Percentiles rank a stretch among this genome's conserved stretches.
phyloP scores from a whole-genome alignment of 2,113 vertebrate species.

The Capreolus pygargus region DNA sequence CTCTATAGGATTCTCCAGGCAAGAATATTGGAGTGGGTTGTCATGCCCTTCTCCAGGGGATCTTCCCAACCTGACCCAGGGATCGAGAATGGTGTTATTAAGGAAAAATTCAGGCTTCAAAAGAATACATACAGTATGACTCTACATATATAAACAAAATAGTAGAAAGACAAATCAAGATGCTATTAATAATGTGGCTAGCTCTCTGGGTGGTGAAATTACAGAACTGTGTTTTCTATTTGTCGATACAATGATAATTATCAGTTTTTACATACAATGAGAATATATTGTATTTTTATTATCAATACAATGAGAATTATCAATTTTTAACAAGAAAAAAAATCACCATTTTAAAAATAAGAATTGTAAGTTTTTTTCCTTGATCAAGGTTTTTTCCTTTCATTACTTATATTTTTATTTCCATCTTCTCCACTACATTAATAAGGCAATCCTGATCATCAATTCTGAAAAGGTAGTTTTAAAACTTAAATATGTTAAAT shows the following conservation, averaged over 20 bases:
- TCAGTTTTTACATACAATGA: neutral
- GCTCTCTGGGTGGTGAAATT: neutral
- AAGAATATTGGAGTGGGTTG: neutral
- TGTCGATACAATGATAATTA: neutral
- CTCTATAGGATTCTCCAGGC: neutral
- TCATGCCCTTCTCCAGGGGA: neutral
- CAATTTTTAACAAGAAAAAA: conserved; percentile 12
- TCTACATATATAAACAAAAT: neutral
- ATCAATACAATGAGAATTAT: neutral
- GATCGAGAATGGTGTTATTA: neutral
- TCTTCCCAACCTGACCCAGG: neutral
- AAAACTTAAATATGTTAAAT: conserved; percentile 2
- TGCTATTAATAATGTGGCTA: neutral
- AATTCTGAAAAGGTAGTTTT: neutral
- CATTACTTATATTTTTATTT: neutral
- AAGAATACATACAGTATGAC: neutral
- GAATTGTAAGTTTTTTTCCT: neutral
- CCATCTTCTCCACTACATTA: neutral
- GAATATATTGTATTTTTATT: neutral
- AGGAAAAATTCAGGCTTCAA: neutral
- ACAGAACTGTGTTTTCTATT: neutral
- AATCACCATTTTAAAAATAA: conserved; percentile 19
- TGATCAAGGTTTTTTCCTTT: neutral
- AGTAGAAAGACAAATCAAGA: neutral
- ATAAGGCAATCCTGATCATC: neutral